Percentiles rank a stretch among this genome's conserved stretches.
Evolutionary conservation across 2,113 vertebrate species (phyloP).

Genomic region (Oplegnathus fasciatus): DNA sequence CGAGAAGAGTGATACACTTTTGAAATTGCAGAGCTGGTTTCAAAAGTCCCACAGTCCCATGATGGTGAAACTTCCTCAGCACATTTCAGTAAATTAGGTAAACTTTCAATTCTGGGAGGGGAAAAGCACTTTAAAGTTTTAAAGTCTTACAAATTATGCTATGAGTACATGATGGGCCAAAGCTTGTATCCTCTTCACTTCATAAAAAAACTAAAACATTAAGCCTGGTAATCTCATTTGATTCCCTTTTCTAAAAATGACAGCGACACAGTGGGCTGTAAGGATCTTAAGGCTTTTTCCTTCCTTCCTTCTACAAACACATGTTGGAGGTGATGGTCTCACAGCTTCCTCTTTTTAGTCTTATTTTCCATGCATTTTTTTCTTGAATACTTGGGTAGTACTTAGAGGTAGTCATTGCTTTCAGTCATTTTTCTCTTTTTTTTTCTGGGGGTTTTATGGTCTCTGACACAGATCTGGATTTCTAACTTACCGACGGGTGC

Average conservation of each 20-base stretch:
- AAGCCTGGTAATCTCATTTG: background rate
- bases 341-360: background rate
- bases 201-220: background rate
- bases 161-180: background rate
- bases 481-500: background rate
- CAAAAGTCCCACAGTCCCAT: conserved; percentile 27
- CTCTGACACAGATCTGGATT: background rate
- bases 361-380: background rate
- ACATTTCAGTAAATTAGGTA: background rate
- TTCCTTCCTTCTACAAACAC: background rate
- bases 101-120: background rate
- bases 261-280: background rate
- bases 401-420: background rate
- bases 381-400: no score
- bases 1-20: background rate
- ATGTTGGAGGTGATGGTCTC: background rate
- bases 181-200: background rate
- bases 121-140: background rate
- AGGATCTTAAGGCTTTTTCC: background rate
- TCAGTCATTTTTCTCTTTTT: background rate
- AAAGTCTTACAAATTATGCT: background rate
- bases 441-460: background rate
- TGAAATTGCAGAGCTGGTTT: conserved; percentile 29
- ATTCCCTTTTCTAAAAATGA: background rate
- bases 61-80: conserved; percentile 54